A percentile compares a stretch with the other conserved stretches of the same genome.
phyloP scores from a whole-genome alignment of 1,140 invertebrate species.

The Drosophila rufa region DNA sequence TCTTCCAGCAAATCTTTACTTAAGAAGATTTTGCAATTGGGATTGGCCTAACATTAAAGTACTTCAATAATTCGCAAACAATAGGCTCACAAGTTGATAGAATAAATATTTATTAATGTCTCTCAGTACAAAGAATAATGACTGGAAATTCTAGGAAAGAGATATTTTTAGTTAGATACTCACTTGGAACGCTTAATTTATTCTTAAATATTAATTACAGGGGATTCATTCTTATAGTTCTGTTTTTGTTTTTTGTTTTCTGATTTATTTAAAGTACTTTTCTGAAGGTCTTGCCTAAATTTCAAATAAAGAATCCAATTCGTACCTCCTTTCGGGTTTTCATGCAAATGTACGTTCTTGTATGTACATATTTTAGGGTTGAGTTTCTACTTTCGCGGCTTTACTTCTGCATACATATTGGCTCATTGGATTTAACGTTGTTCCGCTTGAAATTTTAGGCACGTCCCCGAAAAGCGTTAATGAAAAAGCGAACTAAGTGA shows the following conservation, averaged over 20 bases:
- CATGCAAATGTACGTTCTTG: conserved; percentile 21
- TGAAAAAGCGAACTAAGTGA: conserved; percentile 36
- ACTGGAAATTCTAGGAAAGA: neutral
- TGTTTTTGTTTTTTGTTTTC: neutral
- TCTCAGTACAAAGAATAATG: neutral
- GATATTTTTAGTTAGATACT: neutral
- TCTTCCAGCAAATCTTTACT: neutral
- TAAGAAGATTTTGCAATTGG: neutral
- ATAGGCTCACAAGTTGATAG: neutral
- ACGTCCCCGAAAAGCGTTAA: conserved; percentile 40
- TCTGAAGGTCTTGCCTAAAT: neutral
- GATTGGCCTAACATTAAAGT: neutral
- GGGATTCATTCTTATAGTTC: neutral
- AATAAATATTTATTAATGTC: neutral
- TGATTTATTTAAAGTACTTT: conserved; percentile 1
- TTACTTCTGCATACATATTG: conserved; percentile 28
- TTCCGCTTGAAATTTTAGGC: conserved; percentile 34
- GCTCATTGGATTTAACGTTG: conserved; percentile 20
- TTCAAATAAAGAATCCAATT: neutral
- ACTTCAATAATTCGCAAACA: neutral
- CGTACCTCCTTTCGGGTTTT: neutral
- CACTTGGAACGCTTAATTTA: neutral
- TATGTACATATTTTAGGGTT: conserved; percentile 13
- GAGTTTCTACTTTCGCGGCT: conserved; percentile 1
- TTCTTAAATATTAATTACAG: neutral